Percentiles rank a stretch among this genome's conserved stretches.
Conservation (phyloP, 2,888 invertebrate species). For the Malthinus flaveolus region DNA sequence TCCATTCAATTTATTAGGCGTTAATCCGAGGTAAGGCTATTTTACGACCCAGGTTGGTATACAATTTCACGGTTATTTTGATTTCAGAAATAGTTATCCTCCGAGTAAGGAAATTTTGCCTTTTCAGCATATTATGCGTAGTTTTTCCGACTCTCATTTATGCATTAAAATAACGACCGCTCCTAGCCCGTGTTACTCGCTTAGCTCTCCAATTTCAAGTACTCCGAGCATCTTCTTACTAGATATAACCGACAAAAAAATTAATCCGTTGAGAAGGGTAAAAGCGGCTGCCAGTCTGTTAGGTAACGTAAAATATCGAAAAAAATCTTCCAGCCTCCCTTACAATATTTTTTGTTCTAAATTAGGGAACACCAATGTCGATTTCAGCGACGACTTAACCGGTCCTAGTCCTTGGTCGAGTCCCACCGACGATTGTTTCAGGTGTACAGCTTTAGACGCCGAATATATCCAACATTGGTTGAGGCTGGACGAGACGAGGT, state of each 20-base stretch:
- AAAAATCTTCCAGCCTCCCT: not conserved
- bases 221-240: conserved; percentile 64
- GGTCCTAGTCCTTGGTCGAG: conserved; percentile 61
- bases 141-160: conserved; percentile 75
- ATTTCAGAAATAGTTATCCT: conserved; percentile 68
- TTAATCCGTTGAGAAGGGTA: conserved; percentile 61
- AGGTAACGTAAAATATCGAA: conserved; percentile 57
- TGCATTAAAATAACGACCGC: conserved; percentile 70
- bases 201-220: conserved; percentile 62
- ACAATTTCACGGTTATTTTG: not conserved
- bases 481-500: conserved; percentile 71
- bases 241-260: conserved; percentile 62
- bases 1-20: conserved; percentile 62
- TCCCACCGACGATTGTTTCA: conserved; percentile 61
- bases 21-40: conserved; percentile 48
- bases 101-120: conserved; percentile 70
- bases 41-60: no score
- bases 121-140: conserved; percentile 74
- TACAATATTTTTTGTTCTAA: no score
- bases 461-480: conserved; percentile 79
- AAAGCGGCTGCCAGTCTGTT: conserved; percentile 57
- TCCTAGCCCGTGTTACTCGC: conserved; percentile 61
- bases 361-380: conserved; percentile 43
- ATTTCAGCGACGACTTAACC: conserved; percentile 47
- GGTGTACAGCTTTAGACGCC: conserved; percentile 67